phyloP scores from a whole-genome alignment of 2,888 invertebrate species.

The Ypsolopha sequella region DNA sequence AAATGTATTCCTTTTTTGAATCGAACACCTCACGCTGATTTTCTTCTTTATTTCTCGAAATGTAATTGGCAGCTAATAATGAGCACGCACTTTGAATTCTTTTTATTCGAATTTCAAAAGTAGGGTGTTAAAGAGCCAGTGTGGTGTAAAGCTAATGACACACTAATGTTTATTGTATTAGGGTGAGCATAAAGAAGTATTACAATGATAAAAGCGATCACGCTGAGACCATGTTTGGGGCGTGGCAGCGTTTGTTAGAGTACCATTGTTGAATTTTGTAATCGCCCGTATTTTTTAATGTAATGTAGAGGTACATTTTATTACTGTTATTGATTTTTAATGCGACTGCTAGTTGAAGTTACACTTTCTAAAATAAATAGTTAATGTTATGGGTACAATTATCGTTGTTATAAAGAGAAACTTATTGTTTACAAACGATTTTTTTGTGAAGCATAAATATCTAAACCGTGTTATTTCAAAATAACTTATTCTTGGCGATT shows the following conservation, averaged over 20 bases:
- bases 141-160: slow-evolving; percentile 60
- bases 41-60: not conserved
- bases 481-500: no score
- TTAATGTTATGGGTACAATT: no score
- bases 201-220: slow-evolving; percentile 59
- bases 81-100: slow-evolving; percentile 18
- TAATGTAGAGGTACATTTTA: not conserved
- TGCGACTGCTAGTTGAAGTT: not conserved
- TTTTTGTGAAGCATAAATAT: no score
- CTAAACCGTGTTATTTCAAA: no score
- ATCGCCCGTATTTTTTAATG: slow-evolving; percentile 39
- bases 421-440: no score
- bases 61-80: slow-evolving; percentile 20
- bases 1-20: not conserved
- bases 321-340: not conserved
- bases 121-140: slow-evolving; percentile 51
- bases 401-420: no score
- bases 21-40: not conserved
- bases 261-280: slow-evolving; percentile 58
- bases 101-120: slow-evolving; percentile 17
- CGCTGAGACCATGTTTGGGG: slow-evolving; percentile 65
- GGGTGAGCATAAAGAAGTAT: slow-evolving; percentile 58
- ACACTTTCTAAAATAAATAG: not conserved
- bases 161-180: slow-evolving; percentile 67
- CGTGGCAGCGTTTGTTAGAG: slow-evolving; percentile 52